Evolutionary conservation across 2,888 invertebrate genomes (phyloP), one percentile per base, ranked within the genome.

Genomic region (Onthophagus sagittarius): DNA sequence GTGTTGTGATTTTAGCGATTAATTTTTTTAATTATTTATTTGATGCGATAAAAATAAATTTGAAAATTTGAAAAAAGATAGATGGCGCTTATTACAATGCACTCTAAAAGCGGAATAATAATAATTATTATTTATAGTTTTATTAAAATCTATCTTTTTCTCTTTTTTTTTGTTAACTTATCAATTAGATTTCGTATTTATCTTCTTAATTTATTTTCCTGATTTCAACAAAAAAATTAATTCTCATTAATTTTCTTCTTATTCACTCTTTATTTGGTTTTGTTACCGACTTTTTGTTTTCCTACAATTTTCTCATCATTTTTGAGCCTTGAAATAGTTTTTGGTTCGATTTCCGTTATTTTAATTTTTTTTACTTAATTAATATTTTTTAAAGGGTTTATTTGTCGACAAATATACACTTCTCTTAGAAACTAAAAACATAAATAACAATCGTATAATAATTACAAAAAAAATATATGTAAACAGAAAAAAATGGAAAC

Each of bases 371-470:
- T 33, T 33, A 7, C 5, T 33, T 33, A 5, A 7, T 5, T 33
- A 5, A 5, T 33, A 7, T 33, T 7, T 7, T 65, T 65, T 65
- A 15, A 14, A 15, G 11, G 65, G n/a, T 65, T 65, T 15, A 15
- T 65, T 65, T 65, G 31, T 31, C 23, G 31, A 13, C 15, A 63
- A 63, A 63, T 15, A 63, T 63, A 63, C 15, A 15, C 63, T 63
- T 13, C n/a, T n/a, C 72, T 39, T 72, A 72, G n/a, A 65, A 72
- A 72, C 72, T 72, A 79, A 33, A 81, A 82, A n/a, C 81, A 82
- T 82, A 82, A 82, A 82, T 82, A 82, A 83, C 82, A 80, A 80
- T 79, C 78, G 80, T 80, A 74, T 81, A 80, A 81, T 77, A 73
- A 75, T 63, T n/a, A n/a, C n/a, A n/a, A 75, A 76, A 65, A 15